phyloP scores from a whole-genome alignment of 2,113 vertebrate species.

The Galemys pyrenaicus region DNA sequence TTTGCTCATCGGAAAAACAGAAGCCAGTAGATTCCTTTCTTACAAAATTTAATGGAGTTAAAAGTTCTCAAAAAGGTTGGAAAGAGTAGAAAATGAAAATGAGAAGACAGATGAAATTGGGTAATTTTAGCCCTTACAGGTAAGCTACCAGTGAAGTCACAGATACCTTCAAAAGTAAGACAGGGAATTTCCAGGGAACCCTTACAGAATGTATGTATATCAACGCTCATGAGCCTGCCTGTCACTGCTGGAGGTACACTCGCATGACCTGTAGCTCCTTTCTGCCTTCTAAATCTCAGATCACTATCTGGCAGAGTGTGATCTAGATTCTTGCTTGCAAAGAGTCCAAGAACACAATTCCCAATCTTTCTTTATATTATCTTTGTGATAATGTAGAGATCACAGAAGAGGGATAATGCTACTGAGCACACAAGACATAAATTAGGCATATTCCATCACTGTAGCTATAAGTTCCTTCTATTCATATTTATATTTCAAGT shows the following conservation, averaged over 20 bases:
- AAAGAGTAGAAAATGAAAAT: neutral
- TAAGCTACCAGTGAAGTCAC: neutral
- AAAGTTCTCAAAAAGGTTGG: neutral
- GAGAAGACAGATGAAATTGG: neutral
- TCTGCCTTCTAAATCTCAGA: neutral
- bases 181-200: neutral
- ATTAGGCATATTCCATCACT: neutral
- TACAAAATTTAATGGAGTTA: neutral
- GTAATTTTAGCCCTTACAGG: neutral
- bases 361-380: neutral
- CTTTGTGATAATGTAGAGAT: neutral
- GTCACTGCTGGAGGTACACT: neutral
- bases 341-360: neutral
- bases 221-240: rapidly evolving
- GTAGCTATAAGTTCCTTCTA: neutral
- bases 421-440: neutral
- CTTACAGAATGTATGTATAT: neutral
- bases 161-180: neutral
- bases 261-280: neutral
- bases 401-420: neutral
- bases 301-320: neutral
- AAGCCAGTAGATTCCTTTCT: neutral
- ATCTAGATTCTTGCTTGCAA: neutral
- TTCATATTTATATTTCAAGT: neutral
- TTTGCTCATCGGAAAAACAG: neutral